Evolutionary conservation across 2,888 invertebrate species (phyloP).

Genomic region (Drosophila kuntzei): DNA sequence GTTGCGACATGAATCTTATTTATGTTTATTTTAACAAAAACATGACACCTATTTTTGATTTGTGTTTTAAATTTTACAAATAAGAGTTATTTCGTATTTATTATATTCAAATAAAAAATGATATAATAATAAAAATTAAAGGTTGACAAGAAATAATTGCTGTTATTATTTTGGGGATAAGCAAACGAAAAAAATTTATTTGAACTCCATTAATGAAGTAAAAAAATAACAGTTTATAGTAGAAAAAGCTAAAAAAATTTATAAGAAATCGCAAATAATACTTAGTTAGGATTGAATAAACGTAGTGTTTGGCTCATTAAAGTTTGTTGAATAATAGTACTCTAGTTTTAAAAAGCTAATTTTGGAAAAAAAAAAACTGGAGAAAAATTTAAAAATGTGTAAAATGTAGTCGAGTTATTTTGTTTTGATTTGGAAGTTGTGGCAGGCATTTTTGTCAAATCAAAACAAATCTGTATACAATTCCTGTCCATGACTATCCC

Average conservation of each 20-base stretch:
- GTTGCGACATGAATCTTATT: no score
- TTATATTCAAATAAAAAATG: no score
- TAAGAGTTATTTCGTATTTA: no score
- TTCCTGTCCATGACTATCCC: slow-evolving; percentile 49
- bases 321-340: background rate
- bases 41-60: no score
- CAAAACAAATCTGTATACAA: slow-evolving; percentile 32
- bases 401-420: background rate
- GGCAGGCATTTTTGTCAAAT: slow-evolving; percentile 9
- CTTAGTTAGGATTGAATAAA: background rate
- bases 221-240: no score
- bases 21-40: no score
- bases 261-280: background rate
- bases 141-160: no score
- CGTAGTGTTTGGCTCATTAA: background rate
- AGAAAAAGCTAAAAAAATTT: background rate
- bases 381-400: background rate
- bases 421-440: background rate
- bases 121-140: no score
- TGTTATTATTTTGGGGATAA: no score
- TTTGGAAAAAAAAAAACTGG: background rate
- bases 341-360: background rate
- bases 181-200: no score
- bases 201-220: no score
- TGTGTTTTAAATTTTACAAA: no score